A percentile compares a stretch with the other conserved stretches of the same genome.
phyloP scores from a whole-genome alignment of 2,888 invertebrate species.

The Abrostola tripartita region DNA sequence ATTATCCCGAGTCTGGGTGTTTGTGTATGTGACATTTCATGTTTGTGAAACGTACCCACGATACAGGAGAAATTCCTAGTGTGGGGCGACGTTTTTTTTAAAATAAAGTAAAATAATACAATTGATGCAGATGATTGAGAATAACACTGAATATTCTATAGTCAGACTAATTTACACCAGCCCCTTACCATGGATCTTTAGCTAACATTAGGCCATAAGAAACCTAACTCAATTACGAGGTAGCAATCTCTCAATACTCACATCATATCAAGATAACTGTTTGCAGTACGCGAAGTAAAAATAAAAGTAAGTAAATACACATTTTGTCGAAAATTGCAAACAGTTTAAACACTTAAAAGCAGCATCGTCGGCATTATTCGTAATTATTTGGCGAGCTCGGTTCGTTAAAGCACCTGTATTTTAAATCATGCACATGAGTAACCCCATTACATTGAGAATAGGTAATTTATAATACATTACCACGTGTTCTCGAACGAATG shows the following conservation, averaged over 20 bases:
- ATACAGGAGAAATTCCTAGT: too few relatives aligned
- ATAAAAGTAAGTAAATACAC: conserved; percentile 26
- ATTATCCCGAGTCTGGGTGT: too few relatives aligned
- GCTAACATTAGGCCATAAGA: conserved; percentile 3
- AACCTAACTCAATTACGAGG: conserved; percentile 21
- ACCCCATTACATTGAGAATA: conserved; percentile 54
- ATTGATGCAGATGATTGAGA: too few relatives aligned
- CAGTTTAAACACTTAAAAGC: conserved; percentile 55
- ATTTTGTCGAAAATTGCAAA: conserved; percentile 44
- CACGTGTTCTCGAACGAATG: conserved; percentile 38
- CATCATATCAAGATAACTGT: conserved; percentile 50
- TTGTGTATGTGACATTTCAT: too few relatives aligned
- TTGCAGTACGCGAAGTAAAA: conserved; percentile 20
- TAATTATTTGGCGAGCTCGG: conserved; percentile 59
- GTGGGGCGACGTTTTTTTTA: too few relatives aligned
- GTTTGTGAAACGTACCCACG: too few relatives aligned
- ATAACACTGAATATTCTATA: too few relatives aligned
- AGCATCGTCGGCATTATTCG: conserved; percentile 55
- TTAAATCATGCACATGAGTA: conserved; percentile 62
- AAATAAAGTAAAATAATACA: too few relatives aligned
- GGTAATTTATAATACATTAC: conserved; percentile 58
- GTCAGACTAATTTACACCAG: too few relatives aligned
- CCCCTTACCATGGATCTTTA: too few relatives aligned
- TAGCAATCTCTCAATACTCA: conserved; percentile 17
- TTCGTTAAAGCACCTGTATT: conserved; percentile 64